phyloP scores from a whole-genome alignment of 1,140 invertebrate species.

The Eumeta japonica region DNA sequence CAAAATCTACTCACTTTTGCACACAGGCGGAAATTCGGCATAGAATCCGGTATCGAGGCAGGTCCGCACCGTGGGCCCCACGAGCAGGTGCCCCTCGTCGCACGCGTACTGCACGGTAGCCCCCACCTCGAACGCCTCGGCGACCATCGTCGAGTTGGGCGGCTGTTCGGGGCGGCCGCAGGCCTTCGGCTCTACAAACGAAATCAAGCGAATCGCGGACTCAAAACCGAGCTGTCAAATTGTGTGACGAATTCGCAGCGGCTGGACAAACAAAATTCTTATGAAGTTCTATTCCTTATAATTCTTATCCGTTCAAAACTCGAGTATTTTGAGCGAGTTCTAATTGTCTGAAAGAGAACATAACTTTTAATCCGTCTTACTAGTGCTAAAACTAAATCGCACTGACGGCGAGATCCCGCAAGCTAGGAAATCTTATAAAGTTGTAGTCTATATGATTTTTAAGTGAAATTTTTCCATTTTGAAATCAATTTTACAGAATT shows the following conservation, averaged over 20 bases:
- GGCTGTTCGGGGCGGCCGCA: slow-evolving; percentile 90
- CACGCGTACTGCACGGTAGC: slow-evolving; percentile 85
- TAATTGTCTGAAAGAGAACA: too few relatives aligned
- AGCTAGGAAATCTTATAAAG: too few relatives aligned
- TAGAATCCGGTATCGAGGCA: slow-evolving; percentile 91
- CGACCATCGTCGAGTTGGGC: slow-evolving; percentile 85
- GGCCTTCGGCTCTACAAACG: slow-evolving; percentile 73
- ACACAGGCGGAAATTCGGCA: slow-evolving; percentile 89
- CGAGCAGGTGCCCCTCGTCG: slow-evolving; percentile 80
- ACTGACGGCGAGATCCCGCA: too few relatives aligned
- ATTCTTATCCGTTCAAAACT: not conserved
- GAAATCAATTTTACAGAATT: too few relatives aligned
- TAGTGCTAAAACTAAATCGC: too few relatives aligned
- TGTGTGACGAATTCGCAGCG: too few relatives aligned
- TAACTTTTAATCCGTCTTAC: too few relatives aligned
- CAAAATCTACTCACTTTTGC: slow-evolving; percentile 74
- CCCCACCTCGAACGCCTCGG: slow-evolving; percentile 76
- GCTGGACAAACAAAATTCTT: too few relatives aligned
- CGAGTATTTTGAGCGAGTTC: not conserved
- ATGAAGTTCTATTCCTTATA: too few relatives aligned
- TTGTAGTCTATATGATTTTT: too few relatives aligned
- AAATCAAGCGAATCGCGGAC: not conserved
- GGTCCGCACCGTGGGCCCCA: slow-evolving; percentile 79
- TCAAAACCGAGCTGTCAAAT: too few relatives aligned
- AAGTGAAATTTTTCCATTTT: too few relatives aligned